Base-by-base conservation (phyloP, 1,140 invertebrate genomes). In the Nebria ingens region DNA sequence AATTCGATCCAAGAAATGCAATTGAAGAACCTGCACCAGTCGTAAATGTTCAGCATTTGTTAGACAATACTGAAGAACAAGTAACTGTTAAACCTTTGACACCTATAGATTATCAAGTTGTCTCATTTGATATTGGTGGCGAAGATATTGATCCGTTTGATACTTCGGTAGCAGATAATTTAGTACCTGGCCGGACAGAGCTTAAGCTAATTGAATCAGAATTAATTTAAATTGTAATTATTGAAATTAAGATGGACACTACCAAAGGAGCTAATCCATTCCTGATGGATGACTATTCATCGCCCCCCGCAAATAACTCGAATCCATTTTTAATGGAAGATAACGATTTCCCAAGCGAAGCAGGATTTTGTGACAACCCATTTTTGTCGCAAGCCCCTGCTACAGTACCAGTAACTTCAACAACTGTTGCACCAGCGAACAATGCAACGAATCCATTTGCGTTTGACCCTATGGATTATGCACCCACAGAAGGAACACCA, bases 271-370 rank as follows among this genome's bases (percentile, higher is more conserved):
- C 74, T 34, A 90, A 90, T 76, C 86, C 87, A 15, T 90, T 90
- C 68, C 70, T 89, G 52, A 86, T 86, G 72, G 84, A 86, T 61
- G 79, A 81, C 25, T 74, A 78, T 60, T 64, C 65, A 22, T 54
- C 61, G 2, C 68, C 71, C 1, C 64, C 64, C 2, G 66, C 75
- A 12, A 64, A 72, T 6, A 70, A 67, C 22, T 78, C 81, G 1
- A 89, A 89, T 74, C 86, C 86, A 22, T 89, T 89, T 65, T 78
- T 89, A 38, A 79, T 83, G 61, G 77, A 80, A 9, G 75, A 76
- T 55, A 71, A 73, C 42, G 66, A 65, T 17, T 62, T 57, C 22
- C 25, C 65, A 4, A 58, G 57, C 65, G 65, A 75, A 51, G 58
- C 65, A n/a, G 63, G 66, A 13, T 56, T 63, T 2, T 69, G 64